A percentile compares a stretch with the other conserved stretches of the same genome.
These are phyloP conservation scores for Neocrepidodera transversa DNA, from an alignment of 2,888 invertebrate genomes.

Conservation along the genomic window DNA sequence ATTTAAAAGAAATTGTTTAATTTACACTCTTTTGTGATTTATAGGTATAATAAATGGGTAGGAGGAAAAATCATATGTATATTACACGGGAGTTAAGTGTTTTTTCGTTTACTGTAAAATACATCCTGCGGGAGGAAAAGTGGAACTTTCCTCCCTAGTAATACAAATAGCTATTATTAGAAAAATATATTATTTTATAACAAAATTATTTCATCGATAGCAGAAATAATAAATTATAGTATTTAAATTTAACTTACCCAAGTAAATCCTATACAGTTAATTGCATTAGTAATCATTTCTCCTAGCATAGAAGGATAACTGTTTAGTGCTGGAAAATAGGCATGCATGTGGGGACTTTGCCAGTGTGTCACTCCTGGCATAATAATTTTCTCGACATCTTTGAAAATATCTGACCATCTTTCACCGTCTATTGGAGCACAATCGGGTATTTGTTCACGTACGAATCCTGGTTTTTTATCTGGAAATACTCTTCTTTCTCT, in stretches of 20 bases:
- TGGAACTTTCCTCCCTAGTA: too few relatives aligned
- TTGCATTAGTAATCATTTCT: slow-evolving; percentile 94
- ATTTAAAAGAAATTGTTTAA: too few relatives aligned
- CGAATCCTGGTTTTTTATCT: slow-evolving; percentile 92
- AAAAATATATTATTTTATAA: too few relatives aligned
- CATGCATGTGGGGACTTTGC: slow-evolving; percentile 99
- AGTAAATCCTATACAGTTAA: slow-evolving; percentile 94
- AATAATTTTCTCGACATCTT: slow-evolving; percentile 90
- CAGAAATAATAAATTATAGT: too few relatives aligned
- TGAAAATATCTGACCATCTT: slow-evolving; percentile 88
- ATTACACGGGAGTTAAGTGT: too few relatives aligned
- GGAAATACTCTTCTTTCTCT: slow-evolving; percentile 91
- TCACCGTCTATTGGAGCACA: slow-evolving; percentile 89
- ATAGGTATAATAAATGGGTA: too few relatives aligned
- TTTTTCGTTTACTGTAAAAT: too few relatives aligned
- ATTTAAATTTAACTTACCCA: slow-evolving; percentile 94
- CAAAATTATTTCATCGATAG: too few relatives aligned
- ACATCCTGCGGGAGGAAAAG: too few relatives aligned
- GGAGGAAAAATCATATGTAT: too few relatives aligned
- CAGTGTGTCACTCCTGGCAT: slow-evolving; percentile 98
- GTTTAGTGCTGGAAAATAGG: slow-evolving; percentile 95
- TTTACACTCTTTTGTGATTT: too few relatives aligned
- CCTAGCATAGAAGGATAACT: slow-evolving; percentile 93
- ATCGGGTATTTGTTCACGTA: slow-evolving; percentile 83
- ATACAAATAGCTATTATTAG: too few relatives aligned